A percentile compares a stretch with the other conserved stretches of the same genome.
Evolutionary conservation across 2,888 invertebrate species (phyloP).

Genomic region (Salticus scenicus): DNA sequence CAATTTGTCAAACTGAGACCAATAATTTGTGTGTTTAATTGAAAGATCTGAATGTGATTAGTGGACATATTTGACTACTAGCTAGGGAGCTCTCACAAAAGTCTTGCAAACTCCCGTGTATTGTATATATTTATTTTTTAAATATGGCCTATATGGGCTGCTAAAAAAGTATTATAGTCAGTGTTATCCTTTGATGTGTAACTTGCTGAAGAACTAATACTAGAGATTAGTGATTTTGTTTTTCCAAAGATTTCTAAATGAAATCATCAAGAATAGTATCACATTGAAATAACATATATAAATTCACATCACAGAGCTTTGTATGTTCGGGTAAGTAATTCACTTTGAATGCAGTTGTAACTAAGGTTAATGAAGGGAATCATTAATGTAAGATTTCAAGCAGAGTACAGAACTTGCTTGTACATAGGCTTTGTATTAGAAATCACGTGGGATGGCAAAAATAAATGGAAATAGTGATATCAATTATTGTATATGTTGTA

Average conservation of each 20-base stretch:
- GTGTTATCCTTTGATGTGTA: constrained; percentile 47
- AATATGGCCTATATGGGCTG: constrained; percentile 30
- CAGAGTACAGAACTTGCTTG: constrained; percentile 66
- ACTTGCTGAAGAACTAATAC: constrained; percentile 27
- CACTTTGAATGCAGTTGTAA: constrained; percentile 44
- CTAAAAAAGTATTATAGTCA: constrained; percentile 28
- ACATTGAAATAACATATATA: constrained; percentile 25
- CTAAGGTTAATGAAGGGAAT: constrained; percentile 28
- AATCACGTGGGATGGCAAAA: constrained; percentile 71
- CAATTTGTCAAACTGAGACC: constrained; percentile 61
- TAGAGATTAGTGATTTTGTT: constrained; percentile 47
- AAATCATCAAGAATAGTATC: constrained; percentile 37
- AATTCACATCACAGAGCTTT: constrained; percentile 54
- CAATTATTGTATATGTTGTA: constrained; percentile 64
- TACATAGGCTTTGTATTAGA: constrained; percentile 71
- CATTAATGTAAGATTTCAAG: constrained; percentile 47
- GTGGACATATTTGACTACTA: constrained; percentile 45
- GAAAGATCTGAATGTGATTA: constrained; percentile 56
- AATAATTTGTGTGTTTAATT: constrained; percentile 62
- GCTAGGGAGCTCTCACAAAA: constrained; percentile 54
- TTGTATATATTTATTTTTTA: constrained; percentile 61
- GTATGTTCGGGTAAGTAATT: constrained; percentile 51
- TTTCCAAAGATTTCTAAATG: constrained; percentile 32
- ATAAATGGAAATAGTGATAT: constrained; percentile 34
- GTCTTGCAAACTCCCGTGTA: constrained; percentile 44